These are phyloP conservation scores for Cremastobaeus sp. DNA, from an alignment of 2,888 invertebrate genomes.

Conservation along the genomic window DNA sequence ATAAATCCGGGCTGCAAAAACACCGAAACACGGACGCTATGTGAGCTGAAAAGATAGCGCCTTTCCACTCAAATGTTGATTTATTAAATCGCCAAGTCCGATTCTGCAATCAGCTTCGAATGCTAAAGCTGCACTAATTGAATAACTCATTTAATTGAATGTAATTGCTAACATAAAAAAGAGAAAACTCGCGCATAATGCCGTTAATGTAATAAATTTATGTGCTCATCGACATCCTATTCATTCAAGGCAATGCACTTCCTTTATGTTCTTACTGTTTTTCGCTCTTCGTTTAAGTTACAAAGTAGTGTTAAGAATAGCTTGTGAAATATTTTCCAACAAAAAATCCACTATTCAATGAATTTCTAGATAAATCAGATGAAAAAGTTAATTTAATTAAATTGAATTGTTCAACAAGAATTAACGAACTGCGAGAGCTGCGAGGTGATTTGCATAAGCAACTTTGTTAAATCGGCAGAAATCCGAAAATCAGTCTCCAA, in stretches of 20 bases:
- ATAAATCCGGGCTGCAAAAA: no score
- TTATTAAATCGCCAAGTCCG: constrained; percentile 41
- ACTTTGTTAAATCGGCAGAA: no score
- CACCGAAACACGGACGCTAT: no score
- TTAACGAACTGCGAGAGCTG: no score
- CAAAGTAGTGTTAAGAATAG: no score
- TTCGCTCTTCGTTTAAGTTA: background rate
- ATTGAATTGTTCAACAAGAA: no score
- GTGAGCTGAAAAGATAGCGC: background rate
- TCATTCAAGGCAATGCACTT: constrained; percentile 30
- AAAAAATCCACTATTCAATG: no score
- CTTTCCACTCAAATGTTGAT: constrained; percentile 28
- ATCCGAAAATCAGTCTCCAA: no score
- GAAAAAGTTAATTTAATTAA: no score
- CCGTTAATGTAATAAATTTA: constrained; percentile 54
- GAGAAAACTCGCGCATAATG: constrained; percentile 51
- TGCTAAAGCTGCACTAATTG: constrained; percentile 44
- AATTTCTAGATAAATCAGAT: no score
- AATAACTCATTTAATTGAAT: constrained; percentile 52
- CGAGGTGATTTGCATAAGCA: no score
- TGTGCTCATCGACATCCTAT: constrained; percentile 52
- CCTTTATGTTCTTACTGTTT: constrained; percentile 29
- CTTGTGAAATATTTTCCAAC: no score
- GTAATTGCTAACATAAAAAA: constrained; percentile 56
- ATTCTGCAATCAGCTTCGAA: constrained; percentile 35